A percentile compares a stretch with the other conserved stretches of the same genome.
Conservation (phyloP, 2,888 invertebrate species). For the Alcis repandata region DNA sequence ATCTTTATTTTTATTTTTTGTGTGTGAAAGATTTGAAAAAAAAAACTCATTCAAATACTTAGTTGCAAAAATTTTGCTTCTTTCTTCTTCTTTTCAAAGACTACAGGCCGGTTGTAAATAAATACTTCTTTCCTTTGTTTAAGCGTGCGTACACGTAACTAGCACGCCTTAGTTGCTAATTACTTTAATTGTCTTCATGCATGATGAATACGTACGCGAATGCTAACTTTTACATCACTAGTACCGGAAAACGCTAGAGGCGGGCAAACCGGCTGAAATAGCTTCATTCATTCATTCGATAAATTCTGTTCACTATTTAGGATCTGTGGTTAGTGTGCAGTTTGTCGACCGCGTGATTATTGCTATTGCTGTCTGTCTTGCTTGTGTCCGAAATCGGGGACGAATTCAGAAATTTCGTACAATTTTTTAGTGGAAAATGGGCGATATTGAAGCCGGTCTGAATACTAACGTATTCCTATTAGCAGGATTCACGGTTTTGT, state of each 20-base stretch:
- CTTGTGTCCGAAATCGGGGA: conserved; percentile 55
- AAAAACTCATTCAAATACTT: no score
- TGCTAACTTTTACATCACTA: conserved; percentile 1
- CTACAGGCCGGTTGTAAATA: no score
- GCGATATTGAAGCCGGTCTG: conserved; percentile 73
- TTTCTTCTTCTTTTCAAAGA: no score
- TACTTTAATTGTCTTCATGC: no score
- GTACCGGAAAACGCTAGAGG: conserved; percentile 3
- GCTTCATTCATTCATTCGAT: conserved; percentile 50
- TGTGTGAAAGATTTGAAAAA: no score
- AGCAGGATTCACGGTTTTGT: conserved; percentile 66
- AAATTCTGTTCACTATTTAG: conserved; percentile 48
- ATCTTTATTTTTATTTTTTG: no score
- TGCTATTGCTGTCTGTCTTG: conserved; percentile 51
- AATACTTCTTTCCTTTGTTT: no score
- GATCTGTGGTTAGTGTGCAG: conserved; percentile 61
- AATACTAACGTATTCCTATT: conserved; percentile 66
- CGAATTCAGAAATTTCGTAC: conserved; percentile 53
- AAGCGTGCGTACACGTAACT: no score
- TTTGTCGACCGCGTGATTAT: conserved; percentile 75
- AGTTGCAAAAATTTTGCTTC: no score
- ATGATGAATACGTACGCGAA: no score
- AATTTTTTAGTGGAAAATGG: conserved; percentile 81
- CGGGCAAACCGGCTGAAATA: conserved; percentile 27
- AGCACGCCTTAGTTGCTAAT: no score